Base-by-base conservation (phyloP, 2,113 vertebrate genomes). In the Tichodroma muraria region DNA sequence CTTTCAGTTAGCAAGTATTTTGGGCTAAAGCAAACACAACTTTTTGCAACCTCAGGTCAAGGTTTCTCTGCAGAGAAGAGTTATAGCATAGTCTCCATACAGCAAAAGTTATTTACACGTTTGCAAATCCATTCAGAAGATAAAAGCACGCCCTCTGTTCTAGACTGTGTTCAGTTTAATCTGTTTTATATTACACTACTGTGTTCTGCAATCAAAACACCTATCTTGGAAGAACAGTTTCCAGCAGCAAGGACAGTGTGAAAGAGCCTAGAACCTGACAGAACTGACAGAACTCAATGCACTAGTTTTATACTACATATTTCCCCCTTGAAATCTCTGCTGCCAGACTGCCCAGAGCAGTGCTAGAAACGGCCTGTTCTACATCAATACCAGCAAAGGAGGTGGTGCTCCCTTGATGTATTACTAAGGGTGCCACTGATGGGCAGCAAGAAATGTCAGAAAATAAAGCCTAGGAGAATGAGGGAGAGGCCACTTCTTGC, bases 1-100 rank as follows among this genome's bases (percentile, higher is more conserved):
- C 64, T 91, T 97, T 88, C 92, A 94, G 92, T 75, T 88, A 90
- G 94, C 3, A 28, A 81, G 49, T 85, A 85, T 90, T 89, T 84
- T 89, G 81, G 79, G 77, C 73, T 89, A 85, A 84, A 89, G 37
- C 57, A 93, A 93, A 92, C 52, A 71, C 53, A 94, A 90, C 49
- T 65, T 81, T 91, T 95, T 65, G 94, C 37, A 82, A 80, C 8
- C 59, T 89, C 71, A 80, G 37, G 70, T 88, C 69, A 91, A 95
- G 35, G 53, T 53, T 85, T 91, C 65, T 91, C 94, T 94, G 80
- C n/a, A 53, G 88, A 93, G 76, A 90, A 96, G 79, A 78, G 64
- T 92, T 80, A 91, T 20, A 95, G 77, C 61, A 92, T 5, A 61
- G 31, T 53, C 65, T 92, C 88, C 60, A 88, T 42, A 91, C 14